phyloP scores from a whole-genome alignment of 2,113 vertebrate genomes.

The Petrocephalus zakoni region DNA sequence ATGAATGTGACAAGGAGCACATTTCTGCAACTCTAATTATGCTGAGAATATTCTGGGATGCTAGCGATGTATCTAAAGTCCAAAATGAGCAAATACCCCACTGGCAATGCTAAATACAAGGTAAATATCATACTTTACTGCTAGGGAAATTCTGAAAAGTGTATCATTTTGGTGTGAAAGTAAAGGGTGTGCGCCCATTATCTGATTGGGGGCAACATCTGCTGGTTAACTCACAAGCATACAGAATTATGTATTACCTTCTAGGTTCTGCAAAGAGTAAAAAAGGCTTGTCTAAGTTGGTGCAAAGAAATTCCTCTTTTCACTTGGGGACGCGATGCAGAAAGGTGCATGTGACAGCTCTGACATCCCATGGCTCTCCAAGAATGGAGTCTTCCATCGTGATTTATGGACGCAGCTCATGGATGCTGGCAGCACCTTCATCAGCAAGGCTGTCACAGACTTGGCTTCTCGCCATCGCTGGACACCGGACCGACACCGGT shows the following conservation, averaged over 20 bases:
- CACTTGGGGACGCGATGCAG: neutral
- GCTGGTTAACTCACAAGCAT: neutral
- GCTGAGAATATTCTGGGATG: neutral
- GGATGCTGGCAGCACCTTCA: neutral
- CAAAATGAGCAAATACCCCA: conserved; percentile 1
- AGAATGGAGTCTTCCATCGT: neutral
- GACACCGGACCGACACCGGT: neutral
- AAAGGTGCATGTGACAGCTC: neutral
- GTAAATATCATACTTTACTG: neutral
- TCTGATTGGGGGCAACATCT: neutral
- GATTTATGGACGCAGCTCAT: neutral
- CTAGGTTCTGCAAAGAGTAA: neutral
- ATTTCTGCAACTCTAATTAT: conserved; percentile 16
- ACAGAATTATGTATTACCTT: neutral
- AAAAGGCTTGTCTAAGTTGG: neutral
- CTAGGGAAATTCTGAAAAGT: neutral
- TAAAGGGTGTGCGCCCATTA: neutral
- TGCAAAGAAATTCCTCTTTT: neutral
- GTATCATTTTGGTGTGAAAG: neutral
- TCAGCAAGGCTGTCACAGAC: neutral
- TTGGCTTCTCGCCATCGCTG: neutral
- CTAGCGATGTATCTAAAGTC: neutral
- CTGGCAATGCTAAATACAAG: neutral
- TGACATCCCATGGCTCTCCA: neutral
- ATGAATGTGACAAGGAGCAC: conserved; percentile 30